Evolutionary conservation across 2,888 invertebrate species (phyloP), one percentile per base, ranked within the genome.

Genomic region (Morpho achilles): DNA sequence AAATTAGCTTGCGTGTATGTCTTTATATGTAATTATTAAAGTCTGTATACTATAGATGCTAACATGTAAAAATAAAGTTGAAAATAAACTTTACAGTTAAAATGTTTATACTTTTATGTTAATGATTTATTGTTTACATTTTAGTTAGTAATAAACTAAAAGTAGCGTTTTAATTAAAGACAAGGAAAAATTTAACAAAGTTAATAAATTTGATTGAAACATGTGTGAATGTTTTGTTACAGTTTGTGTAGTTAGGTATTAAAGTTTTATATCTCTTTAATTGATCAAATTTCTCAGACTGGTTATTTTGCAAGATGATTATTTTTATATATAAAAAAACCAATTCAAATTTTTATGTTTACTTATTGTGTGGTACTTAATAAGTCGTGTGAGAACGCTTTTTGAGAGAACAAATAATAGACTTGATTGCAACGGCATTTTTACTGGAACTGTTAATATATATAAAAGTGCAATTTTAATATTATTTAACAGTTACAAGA

Each of bases 221-320:
- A 10, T 32, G 32, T 32, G 32, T 32, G 32, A 32, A 32, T 32
- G 32, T 32, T 32, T 32, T 32, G 32, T 32, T 32, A 32, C 32
- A 32, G 32, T 32, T 32, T 32, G 32, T 32, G 32, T 16, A 16
- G 16, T 16, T 16, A 32, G 32, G 32, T 5, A 32, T 32, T 5
- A 56, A 51, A 52, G 40, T 43, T 22, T 53, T 39, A 47, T 44
- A 58, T 60, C 57, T 50, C 39, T 32, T 51, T 47, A 54, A 44
- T 54, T 48, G 53, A 54, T 60, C 58, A 47, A 48, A 58, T 53
- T n/a, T 47, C 40, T 53, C 40, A 49, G 47, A 58, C 41, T 44
- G 58, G 47, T 54, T 47, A 32, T 57, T 60, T 54, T 16, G 40
- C 54, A 48, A 42, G 48, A 54, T 54, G 3, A 43, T 43, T 43